Base-by-base conservation (phyloP, 1,140 invertebrate genomes). In the Limonius californicus region DNA sequence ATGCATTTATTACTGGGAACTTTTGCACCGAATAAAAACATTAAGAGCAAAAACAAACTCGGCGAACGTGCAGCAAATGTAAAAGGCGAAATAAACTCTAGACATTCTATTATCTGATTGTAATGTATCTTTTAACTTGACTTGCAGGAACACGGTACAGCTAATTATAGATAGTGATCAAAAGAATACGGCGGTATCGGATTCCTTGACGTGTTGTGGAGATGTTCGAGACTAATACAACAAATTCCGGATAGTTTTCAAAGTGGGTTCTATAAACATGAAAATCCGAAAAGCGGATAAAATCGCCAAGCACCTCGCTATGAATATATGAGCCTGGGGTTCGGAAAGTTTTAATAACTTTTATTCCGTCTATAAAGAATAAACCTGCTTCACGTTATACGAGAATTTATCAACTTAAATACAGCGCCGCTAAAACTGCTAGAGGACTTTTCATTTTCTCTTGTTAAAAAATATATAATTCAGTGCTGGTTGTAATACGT, bases 321-420 rank as follows among this genome's bases (percentile, higher is more conserved):
- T 45, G 16, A 45, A 45, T 27, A 27, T 9, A 9, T 45, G 42
- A 45, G 16, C 16, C 16, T 45, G n/a, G 4, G 16, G 42, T 45
- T 45, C n/a, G 16, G 14, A 45, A 45, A 45, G n/a, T 45, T 45
- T 45, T 45, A 45, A 45, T 45, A 45, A 45, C 42, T 45, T 45
- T 45, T 45, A 45, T 45, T 45, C 42, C 4, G 4, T 45, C 14
- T 45, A 15, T 45, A 45, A 18, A 45, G 42, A 18, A 45, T 45
- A 45, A 15, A 45, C 42, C 42, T 45, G 42, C 42, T 12, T 45
- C 42, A 27, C 42, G 42, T 45, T 45, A 27, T 27, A 27, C 3
- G 23, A 27, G 23, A 27, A 27, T 27, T 27, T 27, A 27, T 27
- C 23, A 27, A 27, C 3, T 27, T 27, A 27, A 27, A 27, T 27